Base-by-base conservation (phyloP, 2,888 invertebrate genomes). In the Coleophora flavipennella region DNA sequence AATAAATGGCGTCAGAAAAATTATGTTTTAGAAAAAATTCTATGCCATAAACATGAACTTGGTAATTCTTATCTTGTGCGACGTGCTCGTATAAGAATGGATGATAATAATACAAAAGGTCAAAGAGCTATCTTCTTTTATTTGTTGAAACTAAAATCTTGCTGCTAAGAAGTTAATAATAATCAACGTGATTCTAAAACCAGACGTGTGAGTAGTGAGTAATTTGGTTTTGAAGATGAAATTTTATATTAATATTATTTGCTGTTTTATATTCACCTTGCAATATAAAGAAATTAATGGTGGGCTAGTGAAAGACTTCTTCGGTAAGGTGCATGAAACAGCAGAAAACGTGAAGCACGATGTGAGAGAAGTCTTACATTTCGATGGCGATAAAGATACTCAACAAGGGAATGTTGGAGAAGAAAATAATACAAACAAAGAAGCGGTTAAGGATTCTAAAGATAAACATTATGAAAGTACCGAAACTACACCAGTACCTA, bases 201-300 rank as follows among this genome's bases (percentile, higher is more conserved):
- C 20, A 20, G 20, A 20, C 20, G 20, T 20, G 20, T 20, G 20
- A 4, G 20, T 3, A 20, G 20, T 6, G 3, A 20, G 20, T 20
- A n/a, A n/a, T 6, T 20, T 20, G 20, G 20, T 20, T 3, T 31
- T 3, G 6, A 20, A 50, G 25, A 76, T 74, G 69, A 72, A 65
- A 44, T 35, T 57, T 13, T 51, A 36, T 25, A 40, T 50, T 42
- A 46, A 54, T 39, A 38, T 68, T 36, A 43, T 59, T 31, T 55
- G 58, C 41, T 67, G 53, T 51, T 41, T 55, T 38, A 47, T 62
- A 45, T 39, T 67, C 28, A 44, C 42, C 28, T 41, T 59, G 10
- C 45, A 55, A 35, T 53, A 39, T 50, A 40, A 48, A 13, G 40
- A 47, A 35, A 60, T 51, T n/a, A 48, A 58, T 41, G 71, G 62